Evolutionary conservation across 1,140 invertebrate genomes (phyloP), one percentile per base, ranked within the genome.

Genomic region (Pachypeltis micranthus): DNA sequence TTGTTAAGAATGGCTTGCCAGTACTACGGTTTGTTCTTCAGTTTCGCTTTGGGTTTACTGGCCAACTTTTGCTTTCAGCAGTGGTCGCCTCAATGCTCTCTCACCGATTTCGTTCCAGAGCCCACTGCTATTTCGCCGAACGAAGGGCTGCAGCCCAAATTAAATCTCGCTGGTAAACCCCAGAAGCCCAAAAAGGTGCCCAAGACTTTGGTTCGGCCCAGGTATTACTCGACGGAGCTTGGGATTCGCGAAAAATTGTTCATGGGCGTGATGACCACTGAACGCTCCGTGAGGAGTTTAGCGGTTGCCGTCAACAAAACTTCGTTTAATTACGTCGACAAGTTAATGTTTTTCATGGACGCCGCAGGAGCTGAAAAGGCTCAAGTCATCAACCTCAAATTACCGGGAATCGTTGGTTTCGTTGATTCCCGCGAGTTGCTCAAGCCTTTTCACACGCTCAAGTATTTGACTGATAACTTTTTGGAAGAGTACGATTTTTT

Each of bases 221-320:
- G 92, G 28, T 96, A 93, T 77, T 94, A 93, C 73, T 91, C 88
- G 14, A 93, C 91, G 0, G 93, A 96, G 75, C 79, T 97, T 29
- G 91, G 90, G 1, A 93, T 97, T 55, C 80, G 85, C 54, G 88
- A 93, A 29, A 92, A 91, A 72, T 72, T 95, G n/a, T 88, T 96
- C 69, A 83, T 93, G 21, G 91, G 85, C 1, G 82, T 93, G 44
- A 76, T 93, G 62, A 87, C 88, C 1, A 85, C 82, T 1, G 81
- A 84, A 64, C 79, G 85, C 54, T 83, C 84, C 66, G 78, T 93
- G 4, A 79, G 83, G 63, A 81, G 78, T 47, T 78, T 85, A 62
- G 87, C 83, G 1, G 79, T 87, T 3, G 86, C 87, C 26, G 73
- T 92, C 1, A 94, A 94, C 74, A 84, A 83, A 70, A 93, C 91